A percentile compares a stretch with the other conserved stretches of the same genome.
Conservation (phyloP, 2,888 invertebrate genomes). For the Apodemia hepburni region DNA sequence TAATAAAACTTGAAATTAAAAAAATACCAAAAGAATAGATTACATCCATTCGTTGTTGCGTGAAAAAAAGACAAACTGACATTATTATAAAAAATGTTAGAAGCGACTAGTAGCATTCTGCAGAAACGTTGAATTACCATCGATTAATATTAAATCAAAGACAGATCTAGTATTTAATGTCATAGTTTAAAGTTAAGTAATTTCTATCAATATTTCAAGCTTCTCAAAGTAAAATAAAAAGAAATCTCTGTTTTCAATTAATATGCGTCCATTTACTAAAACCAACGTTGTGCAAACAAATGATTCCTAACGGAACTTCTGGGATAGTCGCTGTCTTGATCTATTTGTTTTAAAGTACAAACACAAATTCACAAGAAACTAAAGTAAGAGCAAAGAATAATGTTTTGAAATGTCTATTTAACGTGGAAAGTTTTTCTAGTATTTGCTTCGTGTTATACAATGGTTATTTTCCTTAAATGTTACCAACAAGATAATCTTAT, state of each 20-base stretch:
- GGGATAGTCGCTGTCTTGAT: background rate
- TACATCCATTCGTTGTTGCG: too few relatives aligned
- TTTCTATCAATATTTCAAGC: too few relatives aligned
- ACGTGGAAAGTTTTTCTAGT: background rate
- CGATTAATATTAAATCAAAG: too few relatives aligned
- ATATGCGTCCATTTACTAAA: background rate
- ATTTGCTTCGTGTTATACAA: background rate
- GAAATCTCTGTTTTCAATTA: too few relatives aligned
- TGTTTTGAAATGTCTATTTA: conserved; percentile 2
- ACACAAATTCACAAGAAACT: conserved; percentile 2
- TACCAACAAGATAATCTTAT: background rate
- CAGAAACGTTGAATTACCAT: too few relatives aligned
- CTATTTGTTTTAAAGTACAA: background rate
- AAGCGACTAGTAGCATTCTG: too few relatives aligned
- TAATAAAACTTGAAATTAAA: too few relatives aligned
- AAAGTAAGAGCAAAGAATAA: conserved; percentile 5
- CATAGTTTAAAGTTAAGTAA: too few relatives aligned
- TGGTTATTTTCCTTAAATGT: background rate
- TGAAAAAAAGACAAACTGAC: too few relatives aligned
- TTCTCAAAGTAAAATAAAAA: background rate
- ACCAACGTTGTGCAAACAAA: background rate
- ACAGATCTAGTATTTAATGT: too few relatives aligned
- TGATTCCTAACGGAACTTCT: background rate
- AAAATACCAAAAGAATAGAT: too few relatives aligned
- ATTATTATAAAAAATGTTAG: too few relatives aligned